Conservation (phyloP, 64 coral and sea anemone species). For the Montipora capricornis region DNA sequence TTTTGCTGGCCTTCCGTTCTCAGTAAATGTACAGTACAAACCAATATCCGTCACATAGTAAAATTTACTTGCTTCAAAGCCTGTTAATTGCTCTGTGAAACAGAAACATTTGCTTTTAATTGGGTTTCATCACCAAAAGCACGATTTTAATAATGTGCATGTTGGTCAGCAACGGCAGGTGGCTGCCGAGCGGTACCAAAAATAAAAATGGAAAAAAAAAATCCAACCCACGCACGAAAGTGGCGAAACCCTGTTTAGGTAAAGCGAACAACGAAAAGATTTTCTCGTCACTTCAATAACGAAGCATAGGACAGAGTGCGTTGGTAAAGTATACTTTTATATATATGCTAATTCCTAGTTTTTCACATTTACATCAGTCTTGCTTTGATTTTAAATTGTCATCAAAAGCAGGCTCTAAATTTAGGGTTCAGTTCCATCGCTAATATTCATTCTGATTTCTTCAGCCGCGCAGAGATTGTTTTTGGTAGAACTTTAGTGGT, state of each 20-base stretch:
- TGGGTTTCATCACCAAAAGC: conserved; percentile 12
- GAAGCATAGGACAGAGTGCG: neutral
- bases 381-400: neutral
- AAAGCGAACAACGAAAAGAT: neutral
- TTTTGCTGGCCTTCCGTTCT: conserved; percentile 8
- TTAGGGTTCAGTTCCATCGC: neutral
- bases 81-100: conserved; percentile 54
- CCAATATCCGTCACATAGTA: conserved; percentile 36
- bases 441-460: neutral
- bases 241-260: neutral
- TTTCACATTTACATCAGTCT: neutral
- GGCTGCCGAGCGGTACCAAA: neutral
- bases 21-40: conserved; percentile 49
- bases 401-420: neutral
- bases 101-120: conserved; percentile 58
- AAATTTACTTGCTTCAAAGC: conserved; percentile 67
- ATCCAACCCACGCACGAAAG: neutral
- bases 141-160: conserved; percentile 44
- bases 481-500: neutral
- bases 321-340: neutral
- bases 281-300: neutral
- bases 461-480: neutral
- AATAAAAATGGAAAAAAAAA: neutral
- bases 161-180: conserved; percentile 23
- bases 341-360: neutral